Conservation (phyloP, 2,113 vertebrate genomes). For the Ascaphus truei region DNA sequence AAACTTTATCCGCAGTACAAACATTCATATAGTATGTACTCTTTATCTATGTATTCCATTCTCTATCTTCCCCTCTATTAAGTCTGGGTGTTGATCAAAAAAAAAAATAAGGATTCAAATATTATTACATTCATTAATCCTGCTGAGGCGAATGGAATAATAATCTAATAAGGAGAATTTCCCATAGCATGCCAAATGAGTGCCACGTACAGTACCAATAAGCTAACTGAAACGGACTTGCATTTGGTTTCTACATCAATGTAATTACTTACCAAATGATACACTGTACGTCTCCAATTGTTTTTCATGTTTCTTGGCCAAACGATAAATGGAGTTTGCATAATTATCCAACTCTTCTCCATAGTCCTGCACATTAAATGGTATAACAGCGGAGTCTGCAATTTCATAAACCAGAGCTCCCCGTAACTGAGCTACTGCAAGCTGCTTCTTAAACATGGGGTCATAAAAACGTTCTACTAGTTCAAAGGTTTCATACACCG, state of each 20-base stretch:
- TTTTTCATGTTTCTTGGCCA: slow-evolving; percentile 63
- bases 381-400: slow-evolving; percentile 78
- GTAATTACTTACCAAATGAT: slow-evolving; percentile 78
- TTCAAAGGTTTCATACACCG: slow-evolving; percentile 90
- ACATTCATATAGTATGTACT: no score
- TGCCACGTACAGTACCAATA: no score
- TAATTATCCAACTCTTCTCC: slow-evolving; percentile 73
- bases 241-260: not conserved
- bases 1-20: no score
- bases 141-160: no score
- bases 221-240: no score
- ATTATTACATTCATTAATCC: no score
- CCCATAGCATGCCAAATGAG: no score
- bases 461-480: slow-evolving; percentile 88
- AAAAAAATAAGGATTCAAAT: no score
- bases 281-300: slow-evolving; percentile 62
- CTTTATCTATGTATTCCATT: no score
- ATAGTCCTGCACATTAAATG: slow-evolving; percentile 79
- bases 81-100: no score
- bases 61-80: no score
- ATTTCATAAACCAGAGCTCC: slow-evolving; percentile 78
- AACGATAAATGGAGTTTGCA: slow-evolving; percentile 61
- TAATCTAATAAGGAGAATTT: no score
- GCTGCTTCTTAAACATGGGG: slow-evolving; percentile 77
- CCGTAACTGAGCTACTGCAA: slow-evolving; percentile 77